These are phyloP conservation scores for Trichoplusia ni DNA, from an alignment of 1,140 invertebrate genomes.

Conservation along the genomic window DNA sequence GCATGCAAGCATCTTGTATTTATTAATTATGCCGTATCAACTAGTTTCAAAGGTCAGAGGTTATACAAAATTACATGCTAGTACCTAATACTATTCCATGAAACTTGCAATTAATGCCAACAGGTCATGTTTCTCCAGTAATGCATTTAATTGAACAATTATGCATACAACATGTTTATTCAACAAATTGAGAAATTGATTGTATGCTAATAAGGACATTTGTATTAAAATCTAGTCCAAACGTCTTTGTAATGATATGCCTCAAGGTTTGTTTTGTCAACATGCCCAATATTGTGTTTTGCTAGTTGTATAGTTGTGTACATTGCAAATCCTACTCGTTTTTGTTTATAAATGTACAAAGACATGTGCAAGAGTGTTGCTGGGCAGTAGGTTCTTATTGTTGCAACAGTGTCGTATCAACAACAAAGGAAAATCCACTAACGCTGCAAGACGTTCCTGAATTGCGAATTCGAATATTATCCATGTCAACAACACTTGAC, in stretches of 20 bases:
- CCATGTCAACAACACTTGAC: too few relatives aligned
- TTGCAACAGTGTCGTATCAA: too few relatives aligned
- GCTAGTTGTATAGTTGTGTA: neutral
- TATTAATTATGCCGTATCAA: neutral
- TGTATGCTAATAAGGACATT: conserved; percentile 2
- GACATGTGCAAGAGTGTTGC: too few relatives aligned
- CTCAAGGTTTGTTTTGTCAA: neutral
- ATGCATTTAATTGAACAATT: neutral
- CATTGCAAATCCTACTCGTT: neutral
- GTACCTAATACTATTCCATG: neutral
- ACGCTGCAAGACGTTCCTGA: too few relatives aligned
- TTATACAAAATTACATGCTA: neutral
- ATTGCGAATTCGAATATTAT: too few relatives aligned
- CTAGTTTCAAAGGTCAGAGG: neutral
- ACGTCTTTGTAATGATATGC: neutral
- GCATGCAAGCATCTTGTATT: neutral
- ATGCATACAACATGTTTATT: neutral
- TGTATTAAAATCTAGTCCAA: neutral
- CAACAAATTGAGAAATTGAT: conserved; percentile 6
- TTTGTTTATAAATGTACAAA: neutral
- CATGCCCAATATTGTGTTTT: neutral
- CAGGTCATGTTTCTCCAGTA: too few relatives aligned
- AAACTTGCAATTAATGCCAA: neutral
- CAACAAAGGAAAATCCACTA: too few relatives aligned
- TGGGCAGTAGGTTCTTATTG: too few relatives aligned